phyloP scores from a whole-genome alignment of 2,888 invertebrate genomes.

The Formica aserva region DNA sequence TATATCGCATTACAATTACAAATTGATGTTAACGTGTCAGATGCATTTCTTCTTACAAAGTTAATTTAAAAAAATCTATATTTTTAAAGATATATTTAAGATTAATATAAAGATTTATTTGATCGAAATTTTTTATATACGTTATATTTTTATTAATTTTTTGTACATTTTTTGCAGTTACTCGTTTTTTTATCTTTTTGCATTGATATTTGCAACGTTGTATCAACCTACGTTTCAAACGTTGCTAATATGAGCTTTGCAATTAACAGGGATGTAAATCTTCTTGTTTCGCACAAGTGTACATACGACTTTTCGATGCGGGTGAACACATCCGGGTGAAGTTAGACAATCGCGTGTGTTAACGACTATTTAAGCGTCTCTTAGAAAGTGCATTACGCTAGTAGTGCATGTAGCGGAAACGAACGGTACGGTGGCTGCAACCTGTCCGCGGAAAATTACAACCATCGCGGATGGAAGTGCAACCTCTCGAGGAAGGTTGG shows the following conservation, averaged over 20 bases:
- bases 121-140: not conserved
- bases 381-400: conserved; percentile 32
- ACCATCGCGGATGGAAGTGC: conserved; percentile 10
- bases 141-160: not conserved
- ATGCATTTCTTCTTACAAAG: not conserved
- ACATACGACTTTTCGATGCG: conserved; percentile 1
- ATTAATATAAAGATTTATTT: not conserved
- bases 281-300: not conserved
- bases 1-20: not conserved
- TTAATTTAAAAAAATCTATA: not conserved
- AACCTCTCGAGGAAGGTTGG: not conserved
- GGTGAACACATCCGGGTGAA: not conserved
- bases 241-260: not conserved
- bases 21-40: not conserved
- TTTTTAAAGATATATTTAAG: not conserved
- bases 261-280: not conserved
- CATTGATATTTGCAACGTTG: not conserved
- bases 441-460: conserved; percentile 55
- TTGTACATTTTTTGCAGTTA: not conserved
- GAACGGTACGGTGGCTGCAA: conserved; percentile 32
- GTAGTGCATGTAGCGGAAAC: conserved; percentile 34
- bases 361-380: conserved; percentile 34
- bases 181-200: not conserved
- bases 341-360: conserved; percentile 24
- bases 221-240: not conserved